Percentiles rank a stretch among this genome's conserved stretches.
These are phyloP conservation scores for Drosophila nigritarsus DNA, from an alignment of 2,888 invertebrate species.

Conservation along the genomic window DNA sequence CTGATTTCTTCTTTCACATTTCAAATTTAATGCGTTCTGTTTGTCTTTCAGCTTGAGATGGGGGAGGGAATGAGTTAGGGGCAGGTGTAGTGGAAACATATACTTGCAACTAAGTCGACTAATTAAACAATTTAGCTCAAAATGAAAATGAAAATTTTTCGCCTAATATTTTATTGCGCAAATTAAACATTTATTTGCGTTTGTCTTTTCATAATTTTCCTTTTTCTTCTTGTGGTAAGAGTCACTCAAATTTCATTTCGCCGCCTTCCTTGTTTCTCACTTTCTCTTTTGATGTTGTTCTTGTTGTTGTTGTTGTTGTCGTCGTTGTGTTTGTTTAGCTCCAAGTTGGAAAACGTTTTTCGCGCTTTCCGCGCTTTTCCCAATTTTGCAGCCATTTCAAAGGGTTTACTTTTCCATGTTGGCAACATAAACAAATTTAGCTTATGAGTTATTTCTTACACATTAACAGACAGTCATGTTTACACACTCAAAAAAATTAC, in stretches of 20 bases:
- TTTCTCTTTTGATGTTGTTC: slow-evolving; percentile 6
- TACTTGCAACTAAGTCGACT: slow-evolving; percentile 45
- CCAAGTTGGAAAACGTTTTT: slow-evolving; percentile 39
- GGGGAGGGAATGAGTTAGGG: neutral
- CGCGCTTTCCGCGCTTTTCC: slow-evolving; percentile 6
- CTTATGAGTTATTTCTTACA: slow-evolving; percentile 3
- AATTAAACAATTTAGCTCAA: slow-evolving; percentile 70
- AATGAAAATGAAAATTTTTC: slow-evolving; percentile 59
- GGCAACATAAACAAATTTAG: slow-evolving; percentile 41
- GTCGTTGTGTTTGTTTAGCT: slow-evolving; percentile 43
- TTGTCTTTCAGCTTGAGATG: slow-evolving; percentile 55
- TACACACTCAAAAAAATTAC: neutral
- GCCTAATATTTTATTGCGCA: slow-evolving; percentile 20
- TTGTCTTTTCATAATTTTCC: slow-evolving; percentile 14
- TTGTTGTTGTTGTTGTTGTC: slow-evolving; percentile 9
- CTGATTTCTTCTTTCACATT: slow-evolving; percentile 45
- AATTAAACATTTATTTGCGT: slow-evolving; percentile 50
- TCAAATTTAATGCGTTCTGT: slow-evolving; percentile 53
- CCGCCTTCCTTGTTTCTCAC: slow-evolving; percentile 8
- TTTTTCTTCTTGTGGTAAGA: slow-evolving; percentile 19
- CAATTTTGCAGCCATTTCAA: slow-evolving; percentile 44
- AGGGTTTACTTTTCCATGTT: slow-evolving; percentile 33
- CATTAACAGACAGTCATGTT: neutral
- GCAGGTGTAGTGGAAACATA: neutral
- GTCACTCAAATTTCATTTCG: slow-evolving; percentile 49